Percentiles rank a stretch among this genome's conserved stretches.
Conservation (phyloP, 1,140 invertebrate genomes). For the Neuroterus valhalla region DNA sequence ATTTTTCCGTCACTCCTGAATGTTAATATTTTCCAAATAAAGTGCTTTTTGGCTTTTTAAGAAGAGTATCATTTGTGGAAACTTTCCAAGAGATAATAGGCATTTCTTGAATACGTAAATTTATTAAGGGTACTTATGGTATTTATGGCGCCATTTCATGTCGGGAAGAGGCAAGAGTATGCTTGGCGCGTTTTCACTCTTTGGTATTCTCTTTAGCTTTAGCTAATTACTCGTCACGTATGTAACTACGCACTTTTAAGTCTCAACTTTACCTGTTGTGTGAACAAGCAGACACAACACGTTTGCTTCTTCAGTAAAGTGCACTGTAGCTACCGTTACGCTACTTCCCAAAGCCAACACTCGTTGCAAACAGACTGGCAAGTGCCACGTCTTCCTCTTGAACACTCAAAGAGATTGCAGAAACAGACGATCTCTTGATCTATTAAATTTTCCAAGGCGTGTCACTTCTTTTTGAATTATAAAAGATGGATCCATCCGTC, state of each 20-base stretch:
- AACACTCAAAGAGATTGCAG: not conserved
- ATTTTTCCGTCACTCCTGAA: no score
- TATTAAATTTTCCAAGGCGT: no score
- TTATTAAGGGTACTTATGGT: not conserved
- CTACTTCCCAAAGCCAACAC: conserved; percentile 12
- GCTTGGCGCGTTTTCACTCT: not conserved
- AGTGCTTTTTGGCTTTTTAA: no score
- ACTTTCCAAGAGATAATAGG: no score
- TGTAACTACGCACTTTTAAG: conserved; percentile 14
- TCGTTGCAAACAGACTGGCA: not conserved
- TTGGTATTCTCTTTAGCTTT: conserved; percentile 4
- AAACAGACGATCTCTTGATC: not conserved
- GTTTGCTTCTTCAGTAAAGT: conserved; percentile 5
- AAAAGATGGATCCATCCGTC: no score
- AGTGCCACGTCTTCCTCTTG: not conserved
- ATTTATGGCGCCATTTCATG: not conserved
- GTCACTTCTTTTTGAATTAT: no score
- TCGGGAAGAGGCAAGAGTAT: not conserved
- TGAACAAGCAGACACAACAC: conserved; percentile 10
- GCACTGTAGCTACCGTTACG: not conserved
- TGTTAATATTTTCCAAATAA: no score
- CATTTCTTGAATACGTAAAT: not conserved
- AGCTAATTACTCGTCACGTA: conserved; percentile 26
- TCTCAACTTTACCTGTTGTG: not conserved
- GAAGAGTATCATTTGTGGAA: no score